Conservation (phyloP, 2,888 invertebrate species). For the Pterobdella sp. region DNA sequence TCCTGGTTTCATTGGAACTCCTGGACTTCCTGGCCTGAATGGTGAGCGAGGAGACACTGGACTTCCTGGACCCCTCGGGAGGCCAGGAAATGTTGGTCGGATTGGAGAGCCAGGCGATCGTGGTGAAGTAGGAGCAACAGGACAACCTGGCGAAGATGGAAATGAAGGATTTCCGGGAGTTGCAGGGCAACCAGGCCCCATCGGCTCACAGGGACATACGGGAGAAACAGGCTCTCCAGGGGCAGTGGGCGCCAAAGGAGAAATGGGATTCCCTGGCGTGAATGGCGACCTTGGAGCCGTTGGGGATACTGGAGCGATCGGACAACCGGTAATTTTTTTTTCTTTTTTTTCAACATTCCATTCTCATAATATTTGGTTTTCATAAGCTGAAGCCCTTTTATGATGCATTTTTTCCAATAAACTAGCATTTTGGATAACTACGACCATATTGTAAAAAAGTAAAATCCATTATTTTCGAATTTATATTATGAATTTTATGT, state of each 20-base stretch:
- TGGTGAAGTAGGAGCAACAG: slow-evolving; percentile 25
- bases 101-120: slow-evolving; percentile 23
- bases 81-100: slow-evolving; percentile 13
- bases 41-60: not conserved
- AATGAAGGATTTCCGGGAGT: slow-evolving; percentile 23
- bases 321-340: not conserved
- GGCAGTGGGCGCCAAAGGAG: not conserved
- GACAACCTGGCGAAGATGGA: slow-evolving; percentile 20
- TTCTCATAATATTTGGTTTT: too few relatives aligned
- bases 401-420: too few relatives aligned
- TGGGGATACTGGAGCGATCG: not conserved
- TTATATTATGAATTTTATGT: too few relatives aligned
- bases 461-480: too few relatives aligned
- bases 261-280: not conserved
- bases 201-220: slow-evolving; percentile 7
- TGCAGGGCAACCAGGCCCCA: slow-evolving; percentile 17
- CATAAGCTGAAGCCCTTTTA: too few relatives aligned
- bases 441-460: too few relatives aligned
- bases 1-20: slow-evolving; percentile 27
- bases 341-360: too few relatives aligned
- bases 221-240: too few relatives aligned
- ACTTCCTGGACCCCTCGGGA: slow-evolving; percentile 9
- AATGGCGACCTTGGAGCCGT: not conserved
- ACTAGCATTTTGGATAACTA: too few relatives aligned
- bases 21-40: slow-evolving; percentile 15